phyloP scores from a whole-genome alignment of 2,888 invertebrate species.

The Pediacus dermestoides region DNA sequence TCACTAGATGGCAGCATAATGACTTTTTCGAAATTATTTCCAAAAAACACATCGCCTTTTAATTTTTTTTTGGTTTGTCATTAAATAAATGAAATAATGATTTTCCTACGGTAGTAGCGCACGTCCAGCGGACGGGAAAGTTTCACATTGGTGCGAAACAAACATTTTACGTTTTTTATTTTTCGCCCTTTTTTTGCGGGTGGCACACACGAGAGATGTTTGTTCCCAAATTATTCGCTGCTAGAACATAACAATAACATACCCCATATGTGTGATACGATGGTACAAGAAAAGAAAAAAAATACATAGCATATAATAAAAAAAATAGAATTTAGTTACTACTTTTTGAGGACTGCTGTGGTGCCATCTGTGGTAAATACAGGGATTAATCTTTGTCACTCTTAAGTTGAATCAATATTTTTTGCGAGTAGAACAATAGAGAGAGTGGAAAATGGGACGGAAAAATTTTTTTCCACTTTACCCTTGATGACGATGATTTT shows the following conservation, averaged over 20 bases:
- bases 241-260: slow-evolving; percentile 50
- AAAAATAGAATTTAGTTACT: slow-evolving; percentile 1
- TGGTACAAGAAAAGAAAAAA: too few species aligned
- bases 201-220: slow-evolving; percentile 9
- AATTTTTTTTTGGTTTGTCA: not conserved
- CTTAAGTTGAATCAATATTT: too few species aligned
- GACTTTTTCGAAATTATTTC: too few species aligned
- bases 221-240: slow-evolving; percentile 24
- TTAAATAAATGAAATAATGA: slow-evolving; percentile 29
- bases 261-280: slow-evolving; percentile 50
- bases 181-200: slow-evolving; percentile 5
- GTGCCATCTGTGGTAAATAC: too few species aligned
- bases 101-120: slow-evolving; percentile 39
- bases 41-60: slow-evolving; percentile 6
- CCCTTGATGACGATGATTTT: too few species aligned
- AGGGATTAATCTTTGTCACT: too few species aligned
- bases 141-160: slow-evolving; percentile 6
- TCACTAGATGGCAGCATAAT: too few species aligned
- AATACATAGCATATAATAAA: too few species aligned
- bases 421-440: too few species aligned
- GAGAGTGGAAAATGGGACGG: too few species aligned
- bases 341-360: too few species aligned
- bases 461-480: too few species aligned
- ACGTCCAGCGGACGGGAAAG: slow-evolving; percentile 2
- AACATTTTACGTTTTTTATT: slow-evolving; percentile 6